Conservation (phyloP, 2,797 vertebrate species). For the Columba guinea region DNA sequence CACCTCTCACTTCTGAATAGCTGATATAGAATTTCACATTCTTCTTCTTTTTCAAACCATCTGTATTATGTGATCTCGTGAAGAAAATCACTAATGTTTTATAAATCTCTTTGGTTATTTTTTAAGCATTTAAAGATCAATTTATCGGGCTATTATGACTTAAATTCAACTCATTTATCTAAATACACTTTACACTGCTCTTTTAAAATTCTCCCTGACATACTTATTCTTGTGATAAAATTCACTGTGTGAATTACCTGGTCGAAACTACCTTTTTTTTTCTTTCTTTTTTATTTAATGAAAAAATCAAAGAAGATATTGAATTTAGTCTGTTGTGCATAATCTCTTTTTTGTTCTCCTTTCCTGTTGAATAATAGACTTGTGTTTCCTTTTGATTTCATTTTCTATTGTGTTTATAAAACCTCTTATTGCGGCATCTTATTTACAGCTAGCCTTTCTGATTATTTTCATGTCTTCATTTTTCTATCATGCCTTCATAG, state of each 20-base stretch:
- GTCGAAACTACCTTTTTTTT: not conserved
- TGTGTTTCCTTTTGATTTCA: not conserved
- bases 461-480: not conserved
- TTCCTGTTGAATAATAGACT: not conserved
- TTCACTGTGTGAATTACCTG: not conserved
- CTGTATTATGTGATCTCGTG: not conserved
- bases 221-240: not conserved
- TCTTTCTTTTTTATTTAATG: not conserved
- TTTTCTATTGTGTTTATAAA: not conserved
- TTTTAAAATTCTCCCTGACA: not conserved
- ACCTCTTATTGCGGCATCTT: not conserved
- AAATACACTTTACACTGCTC: not conserved
- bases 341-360: not conserved
- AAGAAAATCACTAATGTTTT: not conserved
- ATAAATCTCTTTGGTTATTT: not conserved
- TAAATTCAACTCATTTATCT: not conserved
- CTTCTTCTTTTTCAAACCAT: not conserved
- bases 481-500: not conserved
- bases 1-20: not conserved
- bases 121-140: not conserved
- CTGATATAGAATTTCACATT: not conserved
- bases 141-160: not conserved
- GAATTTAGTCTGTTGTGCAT: not conserved
- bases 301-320: not conserved
- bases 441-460: not conserved